These are phyloP conservation scores for Alentia gelatinosa DNA, from an alignment of 2,888 invertebrate genomes.

Conservation along the genomic window DNA sequence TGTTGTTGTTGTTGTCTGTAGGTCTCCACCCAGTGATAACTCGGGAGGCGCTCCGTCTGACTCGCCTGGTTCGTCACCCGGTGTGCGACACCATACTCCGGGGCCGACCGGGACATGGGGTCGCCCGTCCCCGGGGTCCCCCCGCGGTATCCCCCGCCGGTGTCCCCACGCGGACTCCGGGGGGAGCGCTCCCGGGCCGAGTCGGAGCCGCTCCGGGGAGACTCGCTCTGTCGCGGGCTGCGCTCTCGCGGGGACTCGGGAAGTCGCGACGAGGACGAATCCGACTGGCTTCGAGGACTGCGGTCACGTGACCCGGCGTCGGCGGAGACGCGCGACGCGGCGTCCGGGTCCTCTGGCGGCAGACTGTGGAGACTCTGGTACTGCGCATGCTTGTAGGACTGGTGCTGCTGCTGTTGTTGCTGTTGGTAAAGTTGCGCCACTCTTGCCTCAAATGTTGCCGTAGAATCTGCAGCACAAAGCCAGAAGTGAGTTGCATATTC, in stretches of 20 bases:
- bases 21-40: slow-evolving; percentile 35
- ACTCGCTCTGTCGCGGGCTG: slow-evolving; percentile 27
- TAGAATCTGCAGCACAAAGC: not conserved
- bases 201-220: slow-evolving; percentile 9
- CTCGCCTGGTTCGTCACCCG: not conserved
- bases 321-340: not conserved
- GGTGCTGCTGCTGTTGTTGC: not conserved
- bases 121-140: not conserved
- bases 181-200: not conserved
- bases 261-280: not conserved
- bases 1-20: not conserved
- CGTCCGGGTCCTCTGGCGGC: not conserved
- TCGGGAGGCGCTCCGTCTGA: slow-evolving; percentile 20
- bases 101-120: not conserved
- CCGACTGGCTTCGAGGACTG: not conserved
- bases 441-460: not conserved
- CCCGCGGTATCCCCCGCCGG: not conserved
- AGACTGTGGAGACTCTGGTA: not conserved
- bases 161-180: not conserved
- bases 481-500: too few species aligned
- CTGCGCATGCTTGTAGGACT: not conserved
- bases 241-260: not conserved
- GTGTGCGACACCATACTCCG: not conserved
- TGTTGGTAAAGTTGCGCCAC: not conserved
- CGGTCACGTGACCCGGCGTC: not conserved